Conservation (phyloP, 2,797 vertebrate species). For the Tragopan temminckii region DNA sequence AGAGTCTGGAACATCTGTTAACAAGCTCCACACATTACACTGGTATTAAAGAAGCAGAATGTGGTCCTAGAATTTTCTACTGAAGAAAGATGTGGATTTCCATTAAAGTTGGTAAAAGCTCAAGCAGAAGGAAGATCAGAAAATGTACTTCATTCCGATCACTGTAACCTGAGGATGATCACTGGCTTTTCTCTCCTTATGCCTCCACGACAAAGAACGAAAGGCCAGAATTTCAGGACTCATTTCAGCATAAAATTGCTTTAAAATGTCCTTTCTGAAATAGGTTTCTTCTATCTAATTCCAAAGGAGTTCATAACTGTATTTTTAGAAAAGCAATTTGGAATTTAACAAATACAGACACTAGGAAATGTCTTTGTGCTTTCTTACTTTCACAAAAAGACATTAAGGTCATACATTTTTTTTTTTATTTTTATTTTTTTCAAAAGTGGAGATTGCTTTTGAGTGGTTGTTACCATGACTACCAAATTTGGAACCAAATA, state of each 20-base stretch:
- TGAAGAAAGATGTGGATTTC: neutral
- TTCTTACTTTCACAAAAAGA: constrained; percentile 23
- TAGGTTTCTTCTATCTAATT: constrained; percentile 28
- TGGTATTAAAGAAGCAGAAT: neutral
- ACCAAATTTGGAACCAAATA: constrained; percentile 7
- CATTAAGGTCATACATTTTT: constrained; percentile 7
- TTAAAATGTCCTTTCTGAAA: constrained; percentile 40
- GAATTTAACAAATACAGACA: constrained; percentile 51
- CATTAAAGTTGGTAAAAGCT: neutral
- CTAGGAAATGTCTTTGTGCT: constrained; percentile 20
- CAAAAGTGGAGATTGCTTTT: neutral
- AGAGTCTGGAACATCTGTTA: neutral
- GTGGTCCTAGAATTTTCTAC: neutral
- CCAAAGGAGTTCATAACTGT: constrained; percentile 8
- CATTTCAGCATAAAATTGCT: constrained; percentile 10
- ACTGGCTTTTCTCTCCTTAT: neutral
- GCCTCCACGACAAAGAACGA: neutral
- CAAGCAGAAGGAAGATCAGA: neutral
- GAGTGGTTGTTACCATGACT: constrained; percentile 42
- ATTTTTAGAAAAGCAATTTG: constrained; percentile 63
- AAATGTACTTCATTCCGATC: neutral
- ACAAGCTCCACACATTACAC: neutral
- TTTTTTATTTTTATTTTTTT: neutral
- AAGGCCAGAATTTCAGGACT: constrained; percentile 27
- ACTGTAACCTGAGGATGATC: neutral